Evolutionary conservation across 2,888 invertebrate species (phyloP).

Genomic region (Lepidochrysops patricia): DNA sequence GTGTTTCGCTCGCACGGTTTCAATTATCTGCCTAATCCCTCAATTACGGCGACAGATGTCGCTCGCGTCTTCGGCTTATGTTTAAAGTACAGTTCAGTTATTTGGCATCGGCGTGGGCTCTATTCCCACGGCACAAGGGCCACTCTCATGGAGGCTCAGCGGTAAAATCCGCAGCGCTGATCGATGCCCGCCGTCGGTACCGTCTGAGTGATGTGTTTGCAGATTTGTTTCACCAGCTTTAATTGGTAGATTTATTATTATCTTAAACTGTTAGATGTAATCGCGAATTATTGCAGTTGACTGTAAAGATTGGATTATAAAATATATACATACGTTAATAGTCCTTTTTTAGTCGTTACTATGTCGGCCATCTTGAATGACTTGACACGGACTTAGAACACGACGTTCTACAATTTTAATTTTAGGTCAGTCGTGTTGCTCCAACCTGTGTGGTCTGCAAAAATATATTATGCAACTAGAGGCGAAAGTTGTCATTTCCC

Average conservation of each 20-base stretch:
- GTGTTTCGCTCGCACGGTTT: conserved; percentile 62
- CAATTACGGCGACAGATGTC: conserved; percentile 78
- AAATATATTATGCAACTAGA: too few relatives aligned
- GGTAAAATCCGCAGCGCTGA: neutral
- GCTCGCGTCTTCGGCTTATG: conserved; percentile 71
- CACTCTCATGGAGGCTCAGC: neutral
- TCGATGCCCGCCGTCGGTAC: neutral
- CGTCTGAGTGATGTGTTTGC: neutral
- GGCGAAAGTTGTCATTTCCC: too few relatives aligned
- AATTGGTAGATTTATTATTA: conserved; percentile 2
- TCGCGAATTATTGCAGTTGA: neutral
- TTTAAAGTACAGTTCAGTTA: conserved; percentile 68
- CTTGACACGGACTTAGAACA: too few relatives aligned
- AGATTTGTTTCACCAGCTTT: neutral
- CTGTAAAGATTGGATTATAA: too few relatives aligned
- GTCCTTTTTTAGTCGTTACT: too few relatives aligned
- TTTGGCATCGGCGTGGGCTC: conserved; percentile 36
- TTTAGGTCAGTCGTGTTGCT: too few relatives aligned
- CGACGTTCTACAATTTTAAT: too few relatives aligned
- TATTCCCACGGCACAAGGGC: neutral
- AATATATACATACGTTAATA: too few relatives aligned
- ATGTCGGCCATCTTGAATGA: too few relatives aligned
- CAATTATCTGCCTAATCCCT: conserved; percentile 81
- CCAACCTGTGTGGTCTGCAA: too few relatives aligned
- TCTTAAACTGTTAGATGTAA: neutral